Conservation (phyloP, 1,140 invertebrate genomes). For the Drosophila nebulosa region DNA sequence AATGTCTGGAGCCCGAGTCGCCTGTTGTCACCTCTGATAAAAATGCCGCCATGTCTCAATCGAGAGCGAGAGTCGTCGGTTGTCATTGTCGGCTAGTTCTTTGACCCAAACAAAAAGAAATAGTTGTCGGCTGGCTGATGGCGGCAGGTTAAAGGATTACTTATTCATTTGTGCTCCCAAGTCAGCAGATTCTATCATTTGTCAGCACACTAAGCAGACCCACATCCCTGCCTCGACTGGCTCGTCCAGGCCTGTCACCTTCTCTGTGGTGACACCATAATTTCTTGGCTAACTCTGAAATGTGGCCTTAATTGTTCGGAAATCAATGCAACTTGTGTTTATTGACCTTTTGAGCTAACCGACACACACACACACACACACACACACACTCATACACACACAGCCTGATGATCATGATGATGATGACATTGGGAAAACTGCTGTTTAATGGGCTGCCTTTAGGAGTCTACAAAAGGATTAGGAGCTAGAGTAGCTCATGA, state of each 20-base stretch:
- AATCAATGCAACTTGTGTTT: constrained; percentile 74
- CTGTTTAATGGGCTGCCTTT: constrained; percentile 68
- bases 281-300: constrained; percentile 69
- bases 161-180: constrained; percentile 40
- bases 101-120: constrained; percentile 54
- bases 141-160: constrained; percentile 76
- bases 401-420: constrained; percentile 13
- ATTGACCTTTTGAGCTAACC: constrained; percentile 63
- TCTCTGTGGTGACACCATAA: constrained; percentile 70
- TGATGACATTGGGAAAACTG: constrained; percentile 40
- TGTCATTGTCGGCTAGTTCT: constrained; percentile 40
- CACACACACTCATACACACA: constrained; percentile 10
- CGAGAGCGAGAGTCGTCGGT: constrained; percentile 18
- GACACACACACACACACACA: constrained; percentile 32
- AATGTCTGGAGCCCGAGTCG: constrained; percentile 21
- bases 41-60: constrained; percentile 62
- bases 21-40: constrained; percentile 47
- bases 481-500: constrained; percentile 22
- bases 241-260: constrained; percentile 50
- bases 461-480: constrained; percentile 55
- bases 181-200: constrained; percentile 72
- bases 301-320: constrained; percentile 71
- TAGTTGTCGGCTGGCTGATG: constrained; percentile 31
- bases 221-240: constrained; percentile 1
- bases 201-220: constrained; percentile 57